Evolutionary conservation across 2,888 invertebrate species (phyloP), one percentile per base, ranked within the genome.

Genomic region (Monopis laevigella): DNA sequence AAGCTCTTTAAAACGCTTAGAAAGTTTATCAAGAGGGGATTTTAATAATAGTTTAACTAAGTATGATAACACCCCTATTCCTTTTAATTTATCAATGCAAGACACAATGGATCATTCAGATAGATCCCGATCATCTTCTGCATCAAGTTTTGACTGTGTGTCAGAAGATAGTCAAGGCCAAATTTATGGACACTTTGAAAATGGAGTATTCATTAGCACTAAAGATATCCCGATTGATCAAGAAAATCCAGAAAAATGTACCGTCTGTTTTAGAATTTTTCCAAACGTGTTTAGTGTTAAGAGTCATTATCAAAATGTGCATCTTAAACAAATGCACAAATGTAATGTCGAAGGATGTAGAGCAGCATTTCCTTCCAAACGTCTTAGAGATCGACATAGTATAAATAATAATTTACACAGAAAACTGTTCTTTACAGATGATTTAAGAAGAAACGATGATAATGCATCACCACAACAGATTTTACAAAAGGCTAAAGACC

Each of bases 331-430:
- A 45, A 93, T 96, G 90, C 96, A 96, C 72, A 93, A 92, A 62
- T 98, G 98, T 74, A 93, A 90, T 56, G 90, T 95, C 17, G 96
- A 96, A 50, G 96, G 96, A 1, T 98, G 98, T 65, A 92, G 92
- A 70, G 96, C 96, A 0, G 92, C 95, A 0, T 98, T 97, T 65
- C 92, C 95, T 3, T 96, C 96, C 1, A 96, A 95, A 62, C 83
- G 95, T 43, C 93, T 92, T 56, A 87, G 96, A 53, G 97, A 98
- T 58, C 85, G 95, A 2, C 97, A 98, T 68, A 93, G 93, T 59
- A 88, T 94, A 12, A 97, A 98, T 62, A 82, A 92, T 42, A 96
- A 92, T 62, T 83, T 98, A 27, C 97, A 98, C 61, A 86, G 94
- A 50, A 96, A 96, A 66, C 81, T 97, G 42, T 68, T 96, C 40